These are phyloP conservation scores for Umimayanthus chanpuru DNA, from an alignment of 92 coral and sea anemone genomes.

Conservation along the genomic window DNA sequence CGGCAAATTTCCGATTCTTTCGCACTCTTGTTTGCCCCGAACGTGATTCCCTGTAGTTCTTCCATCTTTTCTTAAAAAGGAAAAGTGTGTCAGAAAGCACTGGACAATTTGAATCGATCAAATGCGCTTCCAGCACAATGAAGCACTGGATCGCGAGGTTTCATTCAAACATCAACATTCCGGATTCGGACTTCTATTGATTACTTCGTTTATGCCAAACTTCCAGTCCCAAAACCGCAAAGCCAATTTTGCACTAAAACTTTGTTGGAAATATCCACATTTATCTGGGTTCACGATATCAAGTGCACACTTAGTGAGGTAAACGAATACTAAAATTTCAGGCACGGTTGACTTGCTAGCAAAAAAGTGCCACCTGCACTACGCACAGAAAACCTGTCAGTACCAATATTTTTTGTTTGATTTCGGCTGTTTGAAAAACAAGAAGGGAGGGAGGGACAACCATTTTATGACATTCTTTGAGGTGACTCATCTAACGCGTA, in stretches of 20 bases:
- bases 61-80: slow-evolving; percentile 10
- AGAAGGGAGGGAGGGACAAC: too few relatives aligned
- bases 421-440: too few relatives aligned
- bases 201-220: slow-evolving; percentile 21
- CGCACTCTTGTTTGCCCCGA: slow-evolving; percentile 37
- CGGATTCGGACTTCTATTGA: not conserved
- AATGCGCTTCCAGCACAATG: not conserved
- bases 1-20: slow-evolving; percentile 26
- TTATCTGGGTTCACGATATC: not conserved
- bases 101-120: not conserved
- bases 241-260: too few relatives aligned
- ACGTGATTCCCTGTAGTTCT: slow-evolving; percentile 40
- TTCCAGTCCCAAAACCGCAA: not conserved
- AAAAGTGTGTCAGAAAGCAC: not conserved
- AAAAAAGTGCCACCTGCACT: not conserved
- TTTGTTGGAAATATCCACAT: not conserved
- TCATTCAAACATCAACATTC: slow-evolving; percentile 21
- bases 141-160: not conserved
- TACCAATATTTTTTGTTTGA: not conserved
- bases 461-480: too few relatives aligned
- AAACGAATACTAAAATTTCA: not conserved
- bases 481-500: not conserved
- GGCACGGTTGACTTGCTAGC: not conserved
- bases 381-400: not conserved
- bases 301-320: not conserved